These are phyloP conservation scores for Mus caroli DNA, from an alignment of 2,797 vertebrate genomes.

Conservation along the genomic window DNA sequence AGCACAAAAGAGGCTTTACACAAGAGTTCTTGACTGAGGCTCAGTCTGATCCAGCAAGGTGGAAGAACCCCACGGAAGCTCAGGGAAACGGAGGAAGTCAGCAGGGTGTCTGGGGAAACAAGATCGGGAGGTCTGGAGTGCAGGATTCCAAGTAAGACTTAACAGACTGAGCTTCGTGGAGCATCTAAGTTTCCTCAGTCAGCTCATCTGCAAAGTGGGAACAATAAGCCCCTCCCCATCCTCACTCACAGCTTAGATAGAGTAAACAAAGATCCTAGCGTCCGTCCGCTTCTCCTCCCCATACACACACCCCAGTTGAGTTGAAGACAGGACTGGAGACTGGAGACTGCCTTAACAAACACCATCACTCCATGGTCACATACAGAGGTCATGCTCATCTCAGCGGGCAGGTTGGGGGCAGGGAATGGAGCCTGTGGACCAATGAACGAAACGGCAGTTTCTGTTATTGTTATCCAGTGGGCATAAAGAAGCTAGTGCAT, in stretches of 20 bases:
- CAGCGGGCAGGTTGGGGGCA: not conserved
- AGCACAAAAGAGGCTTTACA: not conserved
- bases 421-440: not conserved
- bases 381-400: not conserved
- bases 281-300: not conserved
- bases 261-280: not conserved
- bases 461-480: not conserved
- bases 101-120: not conserved
- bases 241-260: not conserved
- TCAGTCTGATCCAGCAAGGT: not conserved
- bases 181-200: slow-evolving; percentile 17
- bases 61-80: not conserved
- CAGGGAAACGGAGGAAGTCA: not conserved
- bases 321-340: not conserved
- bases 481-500: not conserved
- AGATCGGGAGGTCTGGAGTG: not conserved
- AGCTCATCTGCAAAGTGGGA: slow-evolving; percentile 16
- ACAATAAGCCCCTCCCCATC: not conserved
- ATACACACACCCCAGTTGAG: not conserved
- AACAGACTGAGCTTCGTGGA: not conserved
- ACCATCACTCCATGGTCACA: not conserved
- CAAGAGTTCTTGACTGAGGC: slow-evolving; percentile 5
- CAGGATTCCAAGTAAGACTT: not conserved
- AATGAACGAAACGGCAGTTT: not conserved
- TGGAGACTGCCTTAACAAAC: not conserved